Evolutionary conservation across 2,797 vertebrate genomes (phyloP), one percentile per base, ranked within the genome.

Genomic region (Emys orbicularis): DNA sequence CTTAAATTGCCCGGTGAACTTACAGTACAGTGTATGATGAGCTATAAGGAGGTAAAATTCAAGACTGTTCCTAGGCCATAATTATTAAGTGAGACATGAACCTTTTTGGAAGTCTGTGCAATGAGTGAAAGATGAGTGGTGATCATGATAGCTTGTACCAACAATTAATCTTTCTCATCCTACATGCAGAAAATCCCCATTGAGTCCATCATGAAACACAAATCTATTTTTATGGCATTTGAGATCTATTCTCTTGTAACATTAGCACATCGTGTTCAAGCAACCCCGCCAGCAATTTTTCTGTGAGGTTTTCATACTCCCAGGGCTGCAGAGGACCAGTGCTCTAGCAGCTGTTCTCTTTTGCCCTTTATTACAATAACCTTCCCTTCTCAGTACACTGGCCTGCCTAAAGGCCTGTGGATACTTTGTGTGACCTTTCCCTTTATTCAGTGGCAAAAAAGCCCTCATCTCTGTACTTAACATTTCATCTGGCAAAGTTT

Each of bases 401-500:
- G 31, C 53, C 18, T 0, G 52, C 83, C 88, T 77, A 49, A 81
- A 92, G 90, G 81, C 49, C 92, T 82, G 34, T 53, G 86, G 85
- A 79, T 90, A 61, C 41, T 88, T 91, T 89, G 1, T n/a, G 84
- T 80, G 93, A 94, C 95, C 93, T 97, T 95, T 97, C 82, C 88
- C 56, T 25, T 68, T 82, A 86, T 81, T 90, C 82, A 8, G 21
- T 59, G 74, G 52, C 59, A 89, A 80, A 72, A 87, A 77, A 88
- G 50, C 83, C 77, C 56, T 87, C 49, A 1, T 25, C 85, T 68
- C 81, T 89, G 16, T 74, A 34, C 49, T 89, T 87, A 81, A 59
- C 90, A 72, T 94, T 96, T 89, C 5, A 1, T 83, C 0, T 3
- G 91, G 86, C 61, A 88, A 37, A 47, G 87, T 72, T 59, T 19